Base-by-base conservation (phyloP, 2,888 invertebrate species). In the Proisotoma minuta region DNA sequence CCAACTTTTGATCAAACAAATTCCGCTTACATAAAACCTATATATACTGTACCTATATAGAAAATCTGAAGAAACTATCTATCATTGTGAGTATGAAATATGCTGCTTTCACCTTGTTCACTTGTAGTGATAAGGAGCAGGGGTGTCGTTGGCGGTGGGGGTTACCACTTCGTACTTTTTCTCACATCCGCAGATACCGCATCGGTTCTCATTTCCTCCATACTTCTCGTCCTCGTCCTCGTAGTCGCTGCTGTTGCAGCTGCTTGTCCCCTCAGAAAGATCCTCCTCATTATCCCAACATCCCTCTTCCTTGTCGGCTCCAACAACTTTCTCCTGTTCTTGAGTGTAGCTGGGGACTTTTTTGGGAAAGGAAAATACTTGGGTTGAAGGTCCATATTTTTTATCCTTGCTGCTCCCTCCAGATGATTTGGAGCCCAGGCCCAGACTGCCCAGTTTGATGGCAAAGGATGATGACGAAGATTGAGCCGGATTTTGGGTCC, bases 141-240 rank as follows among this genome's bases (percentile, higher is more conserved):
- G 34, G 34, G 34, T 8, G 34, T 34, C 34, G 34, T 34, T 34
- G 12, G 12, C n/a, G n/a, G n/a, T n/a, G n/a, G n/a, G n/a, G n/a
- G n/a, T 34, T 8, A 34, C 34, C 8, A 39, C 20, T 3, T n/a
- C 27, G 20, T 54, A 54, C 20, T 54, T 39, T 18, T 54, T 54
- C 20, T 54, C 40, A 23, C 54, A 54, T 18, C 54, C 54, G 22
- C 54, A 54, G 24, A 27, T 27, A 3, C 40, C 54, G 22, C 54
- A 54, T 15, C 22, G 3, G 2, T 8, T 54, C 10, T 22, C 20
- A 29, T 54, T 5, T 34, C 40, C 22, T 2, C 3, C 10, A 20
- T 39, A n/a, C 24, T 47, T 47, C 12, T 57, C 43, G 40, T 40
- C 40, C 3, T 39, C 54, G 47, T 57, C 57, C 15, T 57, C 57